Evolutionary conservation across 2,113 vertebrate genomes (phyloP), one percentile per base, ranked within the genome.

Genomic region (Myxocyprinus asiaticus): DNA sequence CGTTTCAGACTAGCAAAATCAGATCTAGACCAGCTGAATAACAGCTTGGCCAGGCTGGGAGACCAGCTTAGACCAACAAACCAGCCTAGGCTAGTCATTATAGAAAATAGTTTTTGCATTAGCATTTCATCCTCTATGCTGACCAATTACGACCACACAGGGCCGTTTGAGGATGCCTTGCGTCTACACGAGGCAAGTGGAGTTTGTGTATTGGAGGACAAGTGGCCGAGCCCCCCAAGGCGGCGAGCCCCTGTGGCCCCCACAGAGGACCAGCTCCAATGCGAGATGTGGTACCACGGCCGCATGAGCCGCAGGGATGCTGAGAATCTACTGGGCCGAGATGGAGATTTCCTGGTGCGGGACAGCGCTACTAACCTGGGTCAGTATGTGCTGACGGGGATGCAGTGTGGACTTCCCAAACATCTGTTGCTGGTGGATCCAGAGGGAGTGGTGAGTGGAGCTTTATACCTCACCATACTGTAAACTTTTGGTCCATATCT

Each of bases 351-450:
- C 87, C 91, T 98, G 2, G 97, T 99, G 69, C 87, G 97, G 9
- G 96, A 99, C 90, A 99, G 97, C 77, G 91, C 96, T 6, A 98
- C 96, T 80, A 99, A 97, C 88, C 95, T 94, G 0, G 98, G 98
- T 51, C 98, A 99, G 87, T 99, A 99, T 0, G 97, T 99, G 71
- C 94, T 99, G 70, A 99, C 97, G 0, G 98, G 98, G 65, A 97
- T 99, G 93, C 95, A 99, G 79, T 91, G 93, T 0, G 95, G 96
- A 50, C 95, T 97, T 75, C 96, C 96, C 77, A 97, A 96, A 85
- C 98, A 99, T 85, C 92, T 99, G 69, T 94, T 99, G 80, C 93
- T 99, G 2, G 98, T 99, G 85, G 97, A 99, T 83, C 98, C 98
- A 0, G 96, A 98, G 88, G 98, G 98, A 7, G 97, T 98, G 96